Evolutionary conservation across 2,888 invertebrate genomes (phyloP).

Genomic region (Torymus aiolomorphi): DNA sequence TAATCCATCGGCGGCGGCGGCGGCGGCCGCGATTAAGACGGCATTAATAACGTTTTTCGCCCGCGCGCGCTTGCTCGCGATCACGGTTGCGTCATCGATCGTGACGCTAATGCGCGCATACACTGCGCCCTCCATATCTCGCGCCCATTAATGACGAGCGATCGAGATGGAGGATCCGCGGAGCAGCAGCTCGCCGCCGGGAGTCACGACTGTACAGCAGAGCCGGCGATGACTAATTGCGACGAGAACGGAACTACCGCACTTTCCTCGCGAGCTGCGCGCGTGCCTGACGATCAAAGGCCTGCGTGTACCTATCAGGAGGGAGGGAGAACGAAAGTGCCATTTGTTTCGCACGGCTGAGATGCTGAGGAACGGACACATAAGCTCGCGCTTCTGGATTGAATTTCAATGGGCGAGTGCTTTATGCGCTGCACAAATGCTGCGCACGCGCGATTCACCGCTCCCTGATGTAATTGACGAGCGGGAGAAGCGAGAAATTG

Average conservation of each 20-base stretch:
- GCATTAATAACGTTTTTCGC: conserved; percentile 37
- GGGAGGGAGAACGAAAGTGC: too few species aligned
- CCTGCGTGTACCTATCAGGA: too few species aligned
- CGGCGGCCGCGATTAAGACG: conserved; percentile 33
- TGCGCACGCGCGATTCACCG: too few species aligned
- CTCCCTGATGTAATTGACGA: too few species aligned
- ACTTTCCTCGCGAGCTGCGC: conserved; percentile 28
- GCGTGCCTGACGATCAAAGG: neutral
- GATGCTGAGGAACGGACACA: too few species aligned
- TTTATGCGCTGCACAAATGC: too few species aligned
- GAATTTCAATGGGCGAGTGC: too few species aligned
- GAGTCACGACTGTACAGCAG: conserved; percentile 56
- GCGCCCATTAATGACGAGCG: conserved; percentile 11
- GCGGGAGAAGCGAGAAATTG: too few species aligned
- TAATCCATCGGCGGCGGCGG: conserved; percentile 13
- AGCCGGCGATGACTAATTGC: conserved; percentile 63
- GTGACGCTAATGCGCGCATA: conserved; percentile 53
- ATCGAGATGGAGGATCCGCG: conserved; percentile 8
- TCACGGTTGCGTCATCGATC: conserved; percentile 41
- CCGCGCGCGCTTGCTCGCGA: neutral
- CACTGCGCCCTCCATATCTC: conserved; percentile 8
- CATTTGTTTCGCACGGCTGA: too few species aligned
- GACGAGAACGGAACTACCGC: conserved; percentile 61
- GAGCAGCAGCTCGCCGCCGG: conserved; percentile 48
- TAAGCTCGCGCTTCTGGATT: too few species aligned